phyloP scores from a whole-genome alignment of 1,140 invertebrate species.

The Aphelenchoides besseyi region DNA sequence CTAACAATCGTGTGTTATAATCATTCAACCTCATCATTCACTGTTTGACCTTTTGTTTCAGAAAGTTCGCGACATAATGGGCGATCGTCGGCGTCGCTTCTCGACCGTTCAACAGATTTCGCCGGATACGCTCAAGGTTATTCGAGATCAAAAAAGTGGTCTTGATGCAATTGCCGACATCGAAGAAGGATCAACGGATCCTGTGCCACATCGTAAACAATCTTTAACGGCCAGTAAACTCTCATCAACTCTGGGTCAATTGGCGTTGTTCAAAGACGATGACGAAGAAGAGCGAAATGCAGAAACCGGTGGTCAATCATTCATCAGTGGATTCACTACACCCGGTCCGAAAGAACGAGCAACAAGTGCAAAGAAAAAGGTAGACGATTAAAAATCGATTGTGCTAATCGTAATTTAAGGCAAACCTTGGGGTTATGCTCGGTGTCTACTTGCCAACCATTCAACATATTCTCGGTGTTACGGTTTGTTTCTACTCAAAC shows the following conservation, averaged over 20 bases:
- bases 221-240: conserved; percentile 25
- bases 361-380: conserved; percentile 60
- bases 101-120: conserved; percentile 36
- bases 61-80: conserved; percentile 49
- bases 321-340: conserved; percentile 57
- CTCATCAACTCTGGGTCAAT: conserved; percentile 51
- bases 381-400: conserved; percentile 9
- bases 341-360: conserved; percentile 59
- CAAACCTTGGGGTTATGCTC: conserved; percentile 61
- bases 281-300: conserved; percentile 49
- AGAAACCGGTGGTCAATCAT: conserved; percentile 35
- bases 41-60: conserved; percentile 18
- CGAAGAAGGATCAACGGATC: conserved; percentile 19
- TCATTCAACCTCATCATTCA: background rate
- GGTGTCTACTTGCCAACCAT: conserved; percentile 63
- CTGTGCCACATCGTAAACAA: conserved; percentile 21
- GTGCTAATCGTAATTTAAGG: too few relatives aligned
- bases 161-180: conserved; percentile 21
- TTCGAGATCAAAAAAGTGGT: conserved; percentile 21
- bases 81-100: conserved; percentile 49
- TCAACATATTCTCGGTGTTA: conserved; percentile 62
- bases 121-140: conserved; percentile 35
- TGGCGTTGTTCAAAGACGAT: conserved; percentile 59
- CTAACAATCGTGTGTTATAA: conserved; percentile 2
- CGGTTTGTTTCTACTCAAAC: conserved; percentile 10